A percentile compares a stretch with the other conserved stretches of the same genome.
These are phyloP conservation scores for Oenanthe oenanthe DNA, from an alignment of 2,113 vertebrate genomes.

Conservation along the genomic window DNA sequence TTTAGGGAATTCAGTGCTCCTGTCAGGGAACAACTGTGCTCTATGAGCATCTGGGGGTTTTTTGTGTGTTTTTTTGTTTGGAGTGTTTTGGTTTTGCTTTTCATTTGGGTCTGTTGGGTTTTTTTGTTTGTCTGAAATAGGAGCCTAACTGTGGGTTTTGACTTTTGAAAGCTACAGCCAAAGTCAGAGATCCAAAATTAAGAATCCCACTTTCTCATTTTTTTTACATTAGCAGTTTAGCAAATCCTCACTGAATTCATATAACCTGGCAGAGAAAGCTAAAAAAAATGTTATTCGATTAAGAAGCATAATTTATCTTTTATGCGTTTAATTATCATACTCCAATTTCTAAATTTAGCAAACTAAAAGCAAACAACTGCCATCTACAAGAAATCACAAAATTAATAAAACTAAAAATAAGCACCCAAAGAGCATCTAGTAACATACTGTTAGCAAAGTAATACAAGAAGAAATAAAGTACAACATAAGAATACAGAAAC, in stretches of 20 bases:
- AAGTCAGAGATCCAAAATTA: neutral
- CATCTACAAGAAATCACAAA: neutral
- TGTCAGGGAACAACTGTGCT: neutral
- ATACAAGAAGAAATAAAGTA: neutral
- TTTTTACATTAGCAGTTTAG: neutral
- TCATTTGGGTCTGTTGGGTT: too few relatives aligned
- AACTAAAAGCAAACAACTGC: neutral
- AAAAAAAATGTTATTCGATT: neutral
- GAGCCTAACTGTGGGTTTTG: neutral
- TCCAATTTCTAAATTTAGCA: neutral
- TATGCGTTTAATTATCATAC: neutral
- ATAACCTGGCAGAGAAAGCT: neutral
- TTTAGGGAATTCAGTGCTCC: neutral
- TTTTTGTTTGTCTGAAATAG: neutral
- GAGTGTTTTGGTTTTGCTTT: too few relatives aligned
- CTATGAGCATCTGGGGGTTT: fast-evolving
- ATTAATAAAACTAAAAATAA: neutral
- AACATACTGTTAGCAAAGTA: neutral
- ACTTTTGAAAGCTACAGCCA: neutral
- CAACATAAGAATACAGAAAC: neutral
- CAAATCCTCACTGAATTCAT: neutral
- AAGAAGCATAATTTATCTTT: neutral
- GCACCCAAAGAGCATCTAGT: neutral
- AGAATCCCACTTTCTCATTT: neutral
- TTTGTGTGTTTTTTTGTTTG: neutral